Percentiles rank a stretch among this genome's conserved stretches.
phyloP scores from a whole-genome alignment of 2,888 invertebrate genomes.

The Xestoiulus laeticollis region DNA sequence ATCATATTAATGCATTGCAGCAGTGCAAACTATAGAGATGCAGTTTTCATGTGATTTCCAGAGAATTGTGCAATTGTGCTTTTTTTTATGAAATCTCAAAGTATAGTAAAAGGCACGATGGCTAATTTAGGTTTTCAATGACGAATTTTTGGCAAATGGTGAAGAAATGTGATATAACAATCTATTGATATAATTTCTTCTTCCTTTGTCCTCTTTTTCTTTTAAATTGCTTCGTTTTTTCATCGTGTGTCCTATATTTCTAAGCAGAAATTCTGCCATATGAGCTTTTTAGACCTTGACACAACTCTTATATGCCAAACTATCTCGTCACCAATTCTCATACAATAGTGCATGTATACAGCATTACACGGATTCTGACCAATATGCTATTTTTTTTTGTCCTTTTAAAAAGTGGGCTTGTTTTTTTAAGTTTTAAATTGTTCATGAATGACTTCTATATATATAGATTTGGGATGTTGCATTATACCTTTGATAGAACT shows the following conservation, averaged over 20 bases:
- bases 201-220: neutral
- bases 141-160: neutral
- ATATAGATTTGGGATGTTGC: neutral
- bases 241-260: neutral
- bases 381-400: neutral
- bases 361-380: conserved; percentile 34
- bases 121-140: neutral
- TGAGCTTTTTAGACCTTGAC: conserved; percentile 23
- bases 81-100: no score
- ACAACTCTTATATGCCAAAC: conserved; percentile 13
- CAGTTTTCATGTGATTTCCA: no score
- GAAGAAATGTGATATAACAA: neutral
- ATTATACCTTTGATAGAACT: no score
- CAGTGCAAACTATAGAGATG: no score
- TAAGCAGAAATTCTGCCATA: neutral
- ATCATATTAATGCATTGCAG: no score
- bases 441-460: neutral
- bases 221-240: neutral
- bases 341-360: neutral
- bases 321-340: neutral
- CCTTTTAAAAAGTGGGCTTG: neutral
- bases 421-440: neutral
- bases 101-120: no score
- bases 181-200: neutral
- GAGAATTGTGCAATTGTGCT: no score